Evolutionary conservation across 2,113 vertebrate species (phyloP).

Genomic region (Myrmophylax atrothorax): DNA sequence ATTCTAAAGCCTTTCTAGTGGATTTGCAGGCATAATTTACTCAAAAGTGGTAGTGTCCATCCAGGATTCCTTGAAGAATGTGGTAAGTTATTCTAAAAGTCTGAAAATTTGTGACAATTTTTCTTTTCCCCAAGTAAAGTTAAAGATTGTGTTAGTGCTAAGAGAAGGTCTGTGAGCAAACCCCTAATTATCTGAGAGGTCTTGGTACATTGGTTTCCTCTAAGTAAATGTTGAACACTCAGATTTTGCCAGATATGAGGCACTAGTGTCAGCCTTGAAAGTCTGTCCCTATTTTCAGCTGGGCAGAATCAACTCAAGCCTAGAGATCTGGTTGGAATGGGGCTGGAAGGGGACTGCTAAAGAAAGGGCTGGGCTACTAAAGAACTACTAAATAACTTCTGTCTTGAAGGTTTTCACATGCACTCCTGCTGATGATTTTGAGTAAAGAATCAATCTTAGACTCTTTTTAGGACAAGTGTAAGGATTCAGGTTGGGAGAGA

Average conservation of each 20-base stretch:
- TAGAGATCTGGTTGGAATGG: not conserved
- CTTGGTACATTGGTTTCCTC: not conserved
- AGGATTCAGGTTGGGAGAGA: not conserved
- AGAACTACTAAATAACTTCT: not conserved
- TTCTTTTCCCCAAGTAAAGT: not conserved
- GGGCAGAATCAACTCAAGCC: not conserved
- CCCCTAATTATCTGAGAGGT: not conserved
- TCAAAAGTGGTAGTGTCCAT: not conserved
- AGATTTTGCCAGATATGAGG: not conserved
- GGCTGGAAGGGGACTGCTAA: not conserved
- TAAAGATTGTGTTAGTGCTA: not conserved
- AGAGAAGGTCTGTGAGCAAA: not conserved
- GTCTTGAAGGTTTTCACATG: not conserved
- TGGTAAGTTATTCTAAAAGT: not conserved
- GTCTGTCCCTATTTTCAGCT: not conserved
- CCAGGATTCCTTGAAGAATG: not conserved
- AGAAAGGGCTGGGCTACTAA: not conserved
- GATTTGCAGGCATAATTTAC: not conserved
- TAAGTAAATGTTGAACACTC: not conserved
- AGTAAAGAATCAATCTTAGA: not conserved
- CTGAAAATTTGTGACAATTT: not conserved
- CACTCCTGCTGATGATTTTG: not conserved
- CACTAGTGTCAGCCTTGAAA: not conserved
- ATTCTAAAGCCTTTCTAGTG: not conserved
- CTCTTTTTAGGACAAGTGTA: not conserved